Conservation (phyloP, 2,797 vertebrate species). For the Okamejei kenojei region DNA sequence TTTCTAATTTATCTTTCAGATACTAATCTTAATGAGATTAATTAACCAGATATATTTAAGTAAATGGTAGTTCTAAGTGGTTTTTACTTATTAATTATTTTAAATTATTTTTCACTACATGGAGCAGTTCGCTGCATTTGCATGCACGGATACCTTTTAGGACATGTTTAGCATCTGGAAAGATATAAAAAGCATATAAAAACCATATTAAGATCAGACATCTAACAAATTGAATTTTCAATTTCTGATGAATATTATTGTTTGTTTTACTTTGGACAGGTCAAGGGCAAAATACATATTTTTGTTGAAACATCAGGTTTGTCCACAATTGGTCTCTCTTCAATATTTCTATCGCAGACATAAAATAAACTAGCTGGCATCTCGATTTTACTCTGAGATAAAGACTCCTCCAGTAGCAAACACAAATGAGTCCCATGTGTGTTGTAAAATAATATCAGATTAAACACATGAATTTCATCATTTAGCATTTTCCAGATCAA, state of each 20-base stretch:
- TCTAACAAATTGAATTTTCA: neutral
- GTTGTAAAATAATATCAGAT: conserved; percentile 18
- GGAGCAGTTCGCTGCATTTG: neutral
- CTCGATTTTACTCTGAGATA: neutral
- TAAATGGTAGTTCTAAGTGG: too few species aligned
- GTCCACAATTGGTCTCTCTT: neutral
- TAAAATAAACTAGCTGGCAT: neutral
- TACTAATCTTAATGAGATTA: too few species aligned
- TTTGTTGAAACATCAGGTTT: neutral
- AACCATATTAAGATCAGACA: too few species aligned
- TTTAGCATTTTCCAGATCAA: conserved; percentile 32
- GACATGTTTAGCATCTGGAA: neutral
- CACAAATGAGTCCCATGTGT: conserved; percentile 27
- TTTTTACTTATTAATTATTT: too few species aligned
- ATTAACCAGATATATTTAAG: too few species aligned
- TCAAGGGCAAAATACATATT: neutral
- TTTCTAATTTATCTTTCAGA: too few species aligned
- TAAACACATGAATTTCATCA: conserved; percentile 35
- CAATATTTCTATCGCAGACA: neutral
- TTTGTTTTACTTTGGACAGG: neutral
- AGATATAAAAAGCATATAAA: too few species aligned
- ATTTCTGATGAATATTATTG: neutral
- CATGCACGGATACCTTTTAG: neutral
- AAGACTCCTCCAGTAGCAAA: conserved; percentile 1
- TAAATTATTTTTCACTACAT: neutral